A percentile compares a stretch with the other conserved stretches of the same genome.
phyloP scores from a whole-genome alignment of 2,797 vertebrate species.

The Pelobates cultripes region DNA sequence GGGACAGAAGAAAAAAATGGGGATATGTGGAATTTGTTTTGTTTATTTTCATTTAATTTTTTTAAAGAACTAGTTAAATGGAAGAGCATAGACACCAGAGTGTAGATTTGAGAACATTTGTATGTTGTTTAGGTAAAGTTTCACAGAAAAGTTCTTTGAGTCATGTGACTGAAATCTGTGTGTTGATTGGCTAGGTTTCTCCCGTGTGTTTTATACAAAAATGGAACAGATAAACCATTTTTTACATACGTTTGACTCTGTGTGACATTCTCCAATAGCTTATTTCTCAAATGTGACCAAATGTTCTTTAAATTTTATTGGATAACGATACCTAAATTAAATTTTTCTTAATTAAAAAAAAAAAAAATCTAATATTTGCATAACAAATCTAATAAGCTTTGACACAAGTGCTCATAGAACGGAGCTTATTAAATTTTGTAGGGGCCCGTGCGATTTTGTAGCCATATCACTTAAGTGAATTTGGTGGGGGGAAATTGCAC shows the following conservation, averaged over 20 bases:
- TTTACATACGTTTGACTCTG: conserved; percentile 78
- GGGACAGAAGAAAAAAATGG: conserved; percentile 75
- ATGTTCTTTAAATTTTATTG: too few relatives aligned
- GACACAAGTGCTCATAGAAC: too few relatives aligned
- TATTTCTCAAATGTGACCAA: not conserved
- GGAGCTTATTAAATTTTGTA: too few relatives aligned
- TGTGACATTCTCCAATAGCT: conserved; percentile 1
- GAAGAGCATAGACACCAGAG: conserved; percentile 76
- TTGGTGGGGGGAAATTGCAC: too few relatives aligned
- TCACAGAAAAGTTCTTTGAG: conserved; percentile 68
- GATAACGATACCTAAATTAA: too few relatives aligned
- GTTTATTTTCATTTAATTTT: conserved; percentile 56
- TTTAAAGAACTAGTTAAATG: conserved; percentile 69
- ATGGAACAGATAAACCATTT: conserved; percentile 90
- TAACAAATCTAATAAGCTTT: too few relatives aligned
- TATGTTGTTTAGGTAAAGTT: conserved; percentile 81
- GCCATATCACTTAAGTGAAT: too few relatives aligned
- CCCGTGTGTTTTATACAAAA: conserved; percentile 93
- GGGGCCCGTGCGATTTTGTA: too few relatives aligned
- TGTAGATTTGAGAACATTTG: conserved; percentile 72
- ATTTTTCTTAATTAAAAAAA: too few relatives aligned
- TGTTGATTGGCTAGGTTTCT: conserved; percentile 87
- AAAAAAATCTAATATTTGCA: too few relatives aligned
- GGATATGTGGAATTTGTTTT: conserved; percentile 66
- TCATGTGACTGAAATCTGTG: conserved; percentile 76